A percentile compares a stretch with the other conserved stretches of the same genome.
Evolutionary conservation across 2,797 vertebrate genomes (phyloP).

Genomic region (Anableps anableps): DNA sequence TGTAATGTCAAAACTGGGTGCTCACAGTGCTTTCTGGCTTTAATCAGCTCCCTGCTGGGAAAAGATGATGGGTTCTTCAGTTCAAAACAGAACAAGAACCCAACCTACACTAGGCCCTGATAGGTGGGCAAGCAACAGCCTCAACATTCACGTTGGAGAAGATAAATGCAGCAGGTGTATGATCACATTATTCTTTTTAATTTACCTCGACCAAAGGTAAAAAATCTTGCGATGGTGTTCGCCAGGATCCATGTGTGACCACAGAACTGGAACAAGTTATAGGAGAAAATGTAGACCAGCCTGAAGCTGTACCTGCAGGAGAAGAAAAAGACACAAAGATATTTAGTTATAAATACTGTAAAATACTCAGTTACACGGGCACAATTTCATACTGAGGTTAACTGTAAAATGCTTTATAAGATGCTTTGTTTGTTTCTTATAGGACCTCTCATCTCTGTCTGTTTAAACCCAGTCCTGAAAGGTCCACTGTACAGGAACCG

Average conservation of each 20-base stretch:
- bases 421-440: background rate
- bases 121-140: background rate
- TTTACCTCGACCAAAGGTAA: constrained; percentile 92
- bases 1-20: background rate
- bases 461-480: background rate
- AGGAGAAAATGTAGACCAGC: constrained; percentile 84
- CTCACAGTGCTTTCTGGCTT: background rate
- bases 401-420: background rate
- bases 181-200: background rate
- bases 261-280: constrained; percentile 95
- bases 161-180: background rate
- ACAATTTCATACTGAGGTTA: background rate
- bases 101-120: background rate
- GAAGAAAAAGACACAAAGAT: background rate
- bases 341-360: background rate
- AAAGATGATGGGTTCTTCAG: background rate
- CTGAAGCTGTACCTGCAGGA: constrained; percentile 81
- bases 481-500: background rate
- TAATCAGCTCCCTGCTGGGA: background rate
- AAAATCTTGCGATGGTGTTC: constrained; percentile 90
- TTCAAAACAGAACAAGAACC: background rate
- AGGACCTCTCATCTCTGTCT: background rate
- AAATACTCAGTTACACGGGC: background rate
- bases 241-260: constrained; percentile 96
- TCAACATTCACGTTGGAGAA: background rate